A percentile compares a stretch with the other conserved stretches of the same genome.
Evolutionary conservation across 2,797 vertebrate genomes (phyloP).

Genomic region (Onychomys leucogaster): DNA sequence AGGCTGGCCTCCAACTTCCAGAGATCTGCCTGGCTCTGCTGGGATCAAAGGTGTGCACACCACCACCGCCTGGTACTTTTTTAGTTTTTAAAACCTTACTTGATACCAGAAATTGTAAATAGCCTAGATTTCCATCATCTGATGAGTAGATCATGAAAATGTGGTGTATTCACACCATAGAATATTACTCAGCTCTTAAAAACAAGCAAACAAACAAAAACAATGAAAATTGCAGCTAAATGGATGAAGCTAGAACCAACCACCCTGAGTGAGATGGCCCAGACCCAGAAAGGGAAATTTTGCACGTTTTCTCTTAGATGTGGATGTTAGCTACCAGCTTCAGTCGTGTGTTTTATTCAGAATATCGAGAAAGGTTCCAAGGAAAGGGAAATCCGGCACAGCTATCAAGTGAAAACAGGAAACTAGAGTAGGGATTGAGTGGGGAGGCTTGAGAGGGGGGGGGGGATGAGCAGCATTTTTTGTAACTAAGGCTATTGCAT

Average conservation of each 20-base stretch:
- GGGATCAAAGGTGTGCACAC: background rate
- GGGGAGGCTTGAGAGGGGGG: background rate
- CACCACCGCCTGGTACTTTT: background rate
- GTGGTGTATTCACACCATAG: background rate
- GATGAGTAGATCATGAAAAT: background rate
- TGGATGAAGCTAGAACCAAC: background rate
- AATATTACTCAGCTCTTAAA: background rate
- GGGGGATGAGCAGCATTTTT: background rate
- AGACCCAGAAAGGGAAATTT: background rate
- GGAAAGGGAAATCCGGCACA: background rate
- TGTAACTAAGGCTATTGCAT: background rate
- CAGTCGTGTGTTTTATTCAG: background rate
- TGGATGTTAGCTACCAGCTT: no score
- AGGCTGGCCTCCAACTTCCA: background rate
- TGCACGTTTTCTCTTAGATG: background rate
- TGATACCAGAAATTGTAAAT: conserved; percentile 1
- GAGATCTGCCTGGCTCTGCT: background rate
- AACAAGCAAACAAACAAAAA: background rate
- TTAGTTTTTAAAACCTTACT: conserved; percentile 23
- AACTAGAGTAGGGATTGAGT: background rate
- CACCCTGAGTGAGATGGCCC: background rate
- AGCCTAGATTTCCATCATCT: background rate
- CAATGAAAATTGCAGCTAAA: background rate
- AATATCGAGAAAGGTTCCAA: background rate
- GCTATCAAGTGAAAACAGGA: background rate